A percentile compares a stretch with the other conserved stretches of the same genome.
phyloP scores from a whole-genome alignment of 2,888 invertebrate genomes.

The Pedicia rivosa region DNA sequence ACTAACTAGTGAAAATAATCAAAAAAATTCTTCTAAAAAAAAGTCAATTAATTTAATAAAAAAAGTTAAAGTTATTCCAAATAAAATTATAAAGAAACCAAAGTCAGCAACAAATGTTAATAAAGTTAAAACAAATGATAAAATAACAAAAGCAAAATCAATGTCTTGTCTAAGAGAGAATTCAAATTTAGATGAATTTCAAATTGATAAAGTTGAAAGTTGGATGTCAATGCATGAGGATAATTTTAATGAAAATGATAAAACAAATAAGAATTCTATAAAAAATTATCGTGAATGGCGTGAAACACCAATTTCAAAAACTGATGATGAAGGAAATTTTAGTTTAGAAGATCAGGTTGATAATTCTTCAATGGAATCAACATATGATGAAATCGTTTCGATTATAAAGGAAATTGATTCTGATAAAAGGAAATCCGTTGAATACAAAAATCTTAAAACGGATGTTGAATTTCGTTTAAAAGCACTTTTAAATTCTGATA shows the following conservation, averaged over 20 bases:
- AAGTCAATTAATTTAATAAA: not conserved
- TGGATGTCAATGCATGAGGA: slow-evolving; percentile 29
- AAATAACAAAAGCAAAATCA: slow-evolving; percentile 16
- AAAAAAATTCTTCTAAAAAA: slow-evolving; percentile 3
- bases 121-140: slow-evolving; percentile 1
- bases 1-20: not conserved
- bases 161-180: slow-evolving; percentile 21
- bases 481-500: slow-evolving; percentile 2
- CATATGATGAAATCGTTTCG: slow-evolving; percentile 30
- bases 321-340: slow-evolving; percentile 8
- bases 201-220: slow-evolving; percentile 30
- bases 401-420: slow-evolving; percentile 31
- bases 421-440: slow-evolving; percentile 18
- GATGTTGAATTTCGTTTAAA: slow-evolving; percentile 7
- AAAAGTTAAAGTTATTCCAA: too few species aligned
- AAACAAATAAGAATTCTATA: not conserved
- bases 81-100: slow-evolving; percentile 4
- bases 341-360: slow-evolving; percentile 15
- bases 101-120: not conserved
- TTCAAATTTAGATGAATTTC: slow-evolving; percentile 26
- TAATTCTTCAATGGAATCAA: slow-evolving; percentile 19
- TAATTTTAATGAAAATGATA: not conserved
- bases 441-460: not conserved
- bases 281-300: slow-evolving; percentile 5
- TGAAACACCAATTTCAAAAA: slow-evolving; percentile 7